phyloP scores from a whole-genome alignment of 2,797 vertebrate species.

The Parauchenoglanis punctatus region DNA sequence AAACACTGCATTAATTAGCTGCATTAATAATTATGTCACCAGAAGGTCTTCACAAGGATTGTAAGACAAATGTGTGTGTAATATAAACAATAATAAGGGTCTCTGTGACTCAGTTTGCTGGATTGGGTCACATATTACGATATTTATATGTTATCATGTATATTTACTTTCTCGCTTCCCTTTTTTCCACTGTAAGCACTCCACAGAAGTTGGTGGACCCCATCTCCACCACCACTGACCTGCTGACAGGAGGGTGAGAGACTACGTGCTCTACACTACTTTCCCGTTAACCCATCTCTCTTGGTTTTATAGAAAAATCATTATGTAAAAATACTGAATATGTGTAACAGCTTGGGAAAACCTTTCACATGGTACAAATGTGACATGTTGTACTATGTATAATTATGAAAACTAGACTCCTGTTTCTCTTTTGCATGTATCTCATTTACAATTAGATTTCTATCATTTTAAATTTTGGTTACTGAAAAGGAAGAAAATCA shows the following conservation, averaged over 20 bases:
- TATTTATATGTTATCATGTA: neutral
- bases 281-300: neutral
- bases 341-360: neutral
- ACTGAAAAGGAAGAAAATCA: neutral
- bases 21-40: too few species aligned
- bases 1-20: too few species aligned
- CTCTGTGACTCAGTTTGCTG: too few species aligned
- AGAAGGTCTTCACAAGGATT: too few species aligned
- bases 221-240: conserved; percentile 62
- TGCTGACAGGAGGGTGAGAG: conserved; percentile 65
- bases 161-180: neutral
- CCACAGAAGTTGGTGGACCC: conserved; percentile 57
- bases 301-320: neutral
- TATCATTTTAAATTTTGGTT: neutral
- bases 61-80: too few species aligned
- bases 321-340: neutral
- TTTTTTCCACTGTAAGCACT: conserved; percentile 50
- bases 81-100: too few species aligned
- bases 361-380: neutral
- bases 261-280: neutral
- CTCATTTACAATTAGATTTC: neutral
- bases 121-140: neutral
- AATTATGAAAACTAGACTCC: neutral
- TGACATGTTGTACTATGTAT: neutral
- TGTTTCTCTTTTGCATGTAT: neutral